phyloP scores from a whole-genome alignment of 1,140 invertebrate species.

The Solenopsis invicta region DNA sequence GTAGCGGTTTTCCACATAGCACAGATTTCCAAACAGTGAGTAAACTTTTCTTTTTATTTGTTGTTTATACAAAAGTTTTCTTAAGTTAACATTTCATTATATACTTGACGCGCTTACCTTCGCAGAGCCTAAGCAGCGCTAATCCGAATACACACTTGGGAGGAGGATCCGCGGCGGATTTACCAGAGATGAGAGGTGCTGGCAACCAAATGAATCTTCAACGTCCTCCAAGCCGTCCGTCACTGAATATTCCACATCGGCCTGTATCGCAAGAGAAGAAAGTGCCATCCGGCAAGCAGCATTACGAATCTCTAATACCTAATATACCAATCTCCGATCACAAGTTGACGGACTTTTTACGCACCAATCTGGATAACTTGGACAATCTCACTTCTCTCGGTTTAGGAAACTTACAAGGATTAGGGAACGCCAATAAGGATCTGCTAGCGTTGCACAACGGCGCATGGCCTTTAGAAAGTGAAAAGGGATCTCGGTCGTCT shows the following conservation, averaged over 20 bases:
- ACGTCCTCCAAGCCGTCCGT: conserved; percentile 85
- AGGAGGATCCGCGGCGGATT: conserved; percentile 79
- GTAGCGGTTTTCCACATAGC: conserved; percentile 83
- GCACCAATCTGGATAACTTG: conserved; percentile 90
- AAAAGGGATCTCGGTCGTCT: conserved; percentile 81
- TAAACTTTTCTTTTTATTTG: not conserved
- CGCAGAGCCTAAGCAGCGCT: conserved; percentile 78
- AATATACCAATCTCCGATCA: conserved; percentile 87
- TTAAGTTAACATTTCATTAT: conserved; percentile 34
- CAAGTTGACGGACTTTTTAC: conserved; percentile 88
- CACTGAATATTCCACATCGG: conserved; percentile 85
- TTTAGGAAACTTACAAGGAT: conserved; percentile 82
- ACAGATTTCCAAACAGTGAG: conserved; percentile 82
- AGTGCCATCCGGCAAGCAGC: conserved; percentile 79
- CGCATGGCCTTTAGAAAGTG: conserved; percentile 87
- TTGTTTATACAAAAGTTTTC: conserved; percentile 6
- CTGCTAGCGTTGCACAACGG: conserved; percentile 91
- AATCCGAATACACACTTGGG: conserved; percentile 82
- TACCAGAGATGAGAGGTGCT: conserved; percentile 80
- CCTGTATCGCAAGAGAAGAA: conserved; percentile 83
- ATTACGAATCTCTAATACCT: conserved; percentile 81
- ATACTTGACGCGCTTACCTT: not conserved
- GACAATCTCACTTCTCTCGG: conserved; percentile 88
- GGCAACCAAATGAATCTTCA: conserved; percentile 84
- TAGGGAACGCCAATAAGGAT: conserved; percentile 89